Conservation (phyloP, 2,888 invertebrate genomes). For the Chirona hameri region DNA sequence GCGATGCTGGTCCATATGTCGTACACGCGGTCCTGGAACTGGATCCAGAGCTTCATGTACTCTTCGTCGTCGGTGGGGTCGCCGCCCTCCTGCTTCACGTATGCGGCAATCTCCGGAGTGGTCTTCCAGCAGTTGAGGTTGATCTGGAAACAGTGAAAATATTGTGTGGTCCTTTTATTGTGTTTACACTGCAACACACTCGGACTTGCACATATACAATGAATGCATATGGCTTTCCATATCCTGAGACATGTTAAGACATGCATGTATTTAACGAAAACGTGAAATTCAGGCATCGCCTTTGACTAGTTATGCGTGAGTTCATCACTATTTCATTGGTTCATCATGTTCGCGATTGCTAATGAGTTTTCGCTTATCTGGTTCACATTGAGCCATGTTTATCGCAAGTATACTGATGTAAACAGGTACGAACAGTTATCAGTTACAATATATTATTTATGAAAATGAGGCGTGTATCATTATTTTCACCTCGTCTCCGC, state of each 20-base stretch:
- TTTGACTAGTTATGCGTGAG: no score
- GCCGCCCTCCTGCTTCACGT: slow-evolving; percentile 32
- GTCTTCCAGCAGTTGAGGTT: slow-evolving; percentile 40
- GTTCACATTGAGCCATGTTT: background rate
- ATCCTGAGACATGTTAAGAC: background rate
- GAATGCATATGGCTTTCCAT: background rate
- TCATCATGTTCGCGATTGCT: no score
- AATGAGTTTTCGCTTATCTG: background rate
- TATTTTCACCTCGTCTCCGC: slow-evolving; percentile 36
- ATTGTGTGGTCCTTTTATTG: background rate
- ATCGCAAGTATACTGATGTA: no score
- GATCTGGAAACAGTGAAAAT: slow-evolving; percentile 31
- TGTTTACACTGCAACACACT: background rate
- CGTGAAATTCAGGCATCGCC: no score
- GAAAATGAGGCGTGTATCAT: background rate
- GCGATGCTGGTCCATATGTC: background rate
- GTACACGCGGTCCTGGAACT: background rate
- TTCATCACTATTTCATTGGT: no score
- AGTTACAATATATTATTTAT: no score
- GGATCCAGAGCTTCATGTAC: slow-evolving; percentile 30
- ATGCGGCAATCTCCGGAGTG: slow-evolving; percentile 35
- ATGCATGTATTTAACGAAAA: no score
- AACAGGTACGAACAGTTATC: background rate
- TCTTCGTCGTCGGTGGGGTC: slow-evolving; percentile 34
- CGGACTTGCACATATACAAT: background rate